phyloP scores from a whole-genome alignment of 1,140 invertebrate genomes.

The Drosophila melanica region DNA sequence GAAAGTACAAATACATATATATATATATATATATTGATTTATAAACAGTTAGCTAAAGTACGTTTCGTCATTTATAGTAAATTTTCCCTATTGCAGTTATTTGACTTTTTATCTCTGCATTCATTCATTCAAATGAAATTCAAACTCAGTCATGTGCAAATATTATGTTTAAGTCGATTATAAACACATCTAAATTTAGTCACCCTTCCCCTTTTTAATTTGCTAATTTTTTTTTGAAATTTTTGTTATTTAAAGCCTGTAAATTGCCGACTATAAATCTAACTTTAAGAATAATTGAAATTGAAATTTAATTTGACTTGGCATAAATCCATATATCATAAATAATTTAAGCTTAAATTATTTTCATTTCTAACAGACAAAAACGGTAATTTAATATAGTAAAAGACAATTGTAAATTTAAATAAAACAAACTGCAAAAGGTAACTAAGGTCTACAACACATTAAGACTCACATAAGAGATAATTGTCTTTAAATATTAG shows the following conservation, averaged over 20 bases:
- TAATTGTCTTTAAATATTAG: no score
- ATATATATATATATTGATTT: not conserved
- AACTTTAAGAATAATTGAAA: not conserved
- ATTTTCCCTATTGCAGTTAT: not conserved
- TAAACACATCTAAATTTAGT: not conserved
- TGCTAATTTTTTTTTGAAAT: slow-evolving; percentile 3
- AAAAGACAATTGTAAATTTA: no score
- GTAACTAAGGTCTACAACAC: no score
- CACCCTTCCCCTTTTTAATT: slow-evolving; percentile 1
- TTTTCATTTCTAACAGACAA: not conserved
- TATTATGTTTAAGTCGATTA: slow-evolving; percentile 4
- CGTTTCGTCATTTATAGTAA: not conserved
- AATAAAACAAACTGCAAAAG: no score
- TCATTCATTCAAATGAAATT: slow-evolving; percentile 11
- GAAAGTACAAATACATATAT: no score
- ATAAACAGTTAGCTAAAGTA: not conserved
- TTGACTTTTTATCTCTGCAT: slow-evolving; percentile 1
- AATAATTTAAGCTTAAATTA: not conserved
- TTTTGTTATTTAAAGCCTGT: slow-evolving; percentile 13
- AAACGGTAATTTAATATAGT: not conserved
- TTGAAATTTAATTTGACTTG: not conserved
- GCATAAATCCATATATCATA: not conserved
- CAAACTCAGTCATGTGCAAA: slow-evolving; percentile 10
- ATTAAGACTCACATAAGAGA: no score
- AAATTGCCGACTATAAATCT: slow-evolving; percentile 11